Base-by-base conservation (phyloP, 2,797 vertebrate genomes). In the Scolopax rusticola region DNA sequence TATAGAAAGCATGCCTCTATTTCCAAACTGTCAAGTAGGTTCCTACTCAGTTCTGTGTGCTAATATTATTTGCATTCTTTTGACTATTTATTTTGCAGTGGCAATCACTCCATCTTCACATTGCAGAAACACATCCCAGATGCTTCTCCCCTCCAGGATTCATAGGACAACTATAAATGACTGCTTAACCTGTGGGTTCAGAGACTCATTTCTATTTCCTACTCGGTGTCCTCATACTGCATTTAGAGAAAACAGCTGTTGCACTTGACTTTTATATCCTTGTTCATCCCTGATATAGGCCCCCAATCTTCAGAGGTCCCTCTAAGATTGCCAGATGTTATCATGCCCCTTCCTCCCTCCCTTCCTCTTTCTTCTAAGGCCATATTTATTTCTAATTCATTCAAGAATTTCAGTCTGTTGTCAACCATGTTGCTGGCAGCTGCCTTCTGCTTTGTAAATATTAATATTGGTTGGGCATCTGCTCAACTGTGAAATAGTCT, bases 391-490 rank as follows among this genome's bases (percentile, higher is more conserved):
- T 69, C 28, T 63, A 87, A 81, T 40, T 87, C 64, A 87, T 63
- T 84, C 60, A 84, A 81, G 77, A 91, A 76, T 87, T 93, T 79
- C 85, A 69, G 27, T 47, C 73, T 84, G 80, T 73, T 89, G 36
- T 78, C 48, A 80, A 68, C 57, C 38, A 74, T 16, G 8, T 32
- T 79, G 51, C 61, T 84, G 90, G 54, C 50, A 90, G 65, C 50
- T 87, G 84, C 83, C 82, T 93, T 84, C 88, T 90, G 77, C 77
- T 92, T 93, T 92, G 77, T 89, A 96, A 96, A 96, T 92, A 95
- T 93, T 95, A 92, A 82, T 84, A 89, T 45, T 87, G 43, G 70
- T 82, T 87, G 83, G 77, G 67, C 59, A 94, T 43, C 84, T 84
- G 88, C 74, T 96, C 90, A 89, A 78, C 74, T 87, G 88, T 90